Percentiles rank a stretch among this genome's conserved stretches.
Evolutionary conservation across 2,113 vertebrate species (phyloP).

Genomic region (Mastomys natalensis): DNA sequence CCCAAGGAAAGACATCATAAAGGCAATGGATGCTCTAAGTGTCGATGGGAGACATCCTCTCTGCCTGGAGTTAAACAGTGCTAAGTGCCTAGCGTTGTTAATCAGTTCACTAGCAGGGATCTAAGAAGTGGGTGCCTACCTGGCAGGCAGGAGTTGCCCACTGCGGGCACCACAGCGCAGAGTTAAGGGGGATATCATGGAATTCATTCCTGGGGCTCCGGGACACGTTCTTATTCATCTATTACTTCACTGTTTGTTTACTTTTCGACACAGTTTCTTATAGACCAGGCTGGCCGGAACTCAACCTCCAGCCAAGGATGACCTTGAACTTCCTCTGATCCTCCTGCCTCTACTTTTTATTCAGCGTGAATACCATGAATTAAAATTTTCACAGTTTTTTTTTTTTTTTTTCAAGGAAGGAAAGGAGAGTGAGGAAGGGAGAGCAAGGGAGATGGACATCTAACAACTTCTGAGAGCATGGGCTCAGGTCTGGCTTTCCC

Average conservation of each 20-base stretch:
- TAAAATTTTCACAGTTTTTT: not conserved
- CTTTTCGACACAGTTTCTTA: not conserved
- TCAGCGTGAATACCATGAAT: not conserved
- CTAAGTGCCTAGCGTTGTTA: no score
- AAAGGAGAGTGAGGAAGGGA: not conserved
- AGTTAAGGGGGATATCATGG: not conserved
- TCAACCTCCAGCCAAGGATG: no score
- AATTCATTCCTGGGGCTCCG: not conserved
- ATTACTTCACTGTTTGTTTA: not conserved
- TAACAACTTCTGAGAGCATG: fast-evolving
- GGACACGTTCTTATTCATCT: not conserved
- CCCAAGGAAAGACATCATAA: no score
- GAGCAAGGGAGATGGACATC: not conserved
- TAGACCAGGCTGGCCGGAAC: not conserved
- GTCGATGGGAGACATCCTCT: fast-evolving
- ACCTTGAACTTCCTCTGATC: not conserved
- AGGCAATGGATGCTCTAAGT: not conserved
- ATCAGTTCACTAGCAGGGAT: no score
- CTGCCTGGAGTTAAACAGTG: fast-evolving
- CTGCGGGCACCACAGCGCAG: not conserved
- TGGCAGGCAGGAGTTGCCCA: not conserved
- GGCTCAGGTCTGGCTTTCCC: fast-evolving
- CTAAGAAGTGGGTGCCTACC: not conserved
- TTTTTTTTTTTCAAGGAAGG: not conserved
- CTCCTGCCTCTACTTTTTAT: not conserved